phyloP scores from a whole-genome alignment of 2,113 vertebrate species.

The Tichodroma muraria region DNA sequence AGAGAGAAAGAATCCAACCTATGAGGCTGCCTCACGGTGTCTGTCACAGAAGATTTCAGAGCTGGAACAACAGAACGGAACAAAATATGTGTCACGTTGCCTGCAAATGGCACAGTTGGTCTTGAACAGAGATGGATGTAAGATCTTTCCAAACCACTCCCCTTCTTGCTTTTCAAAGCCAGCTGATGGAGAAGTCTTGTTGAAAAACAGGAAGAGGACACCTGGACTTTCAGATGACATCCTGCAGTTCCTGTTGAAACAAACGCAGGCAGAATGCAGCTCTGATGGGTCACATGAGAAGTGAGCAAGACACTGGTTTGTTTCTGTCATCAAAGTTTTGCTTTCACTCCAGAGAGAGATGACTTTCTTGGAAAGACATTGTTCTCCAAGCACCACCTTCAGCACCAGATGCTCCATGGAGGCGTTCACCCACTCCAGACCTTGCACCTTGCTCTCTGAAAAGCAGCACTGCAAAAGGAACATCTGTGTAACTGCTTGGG shows the following conservation, averaged over 20 bases:
- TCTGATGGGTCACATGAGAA: neutral
- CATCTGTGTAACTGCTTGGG: neutral
- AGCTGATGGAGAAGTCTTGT: neutral
- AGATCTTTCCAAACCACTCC: constrained; percentile 52
- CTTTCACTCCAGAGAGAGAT: neutral
- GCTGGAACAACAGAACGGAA: constrained; percentile 9
- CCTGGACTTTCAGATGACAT: constrained; percentile 75
- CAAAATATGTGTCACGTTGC: constrained; percentile 36
- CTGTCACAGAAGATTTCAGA: constrained; percentile 64
- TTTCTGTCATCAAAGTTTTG: neutral
- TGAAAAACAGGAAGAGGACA: constrained; percentile 9
- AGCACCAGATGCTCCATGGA: neutral
- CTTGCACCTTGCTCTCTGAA: neutral
- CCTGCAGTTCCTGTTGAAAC: constrained; percentile 58
- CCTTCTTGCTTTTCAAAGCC: constrained; percentile 55
- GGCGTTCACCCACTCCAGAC: neutral
- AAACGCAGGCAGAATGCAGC: neutral
- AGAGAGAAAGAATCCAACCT: neutral
- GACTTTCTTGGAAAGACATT: neutral
- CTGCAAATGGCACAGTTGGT: constrained; percentile 72
- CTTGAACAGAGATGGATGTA: constrained; percentile 64
- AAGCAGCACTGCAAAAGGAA: neutral
- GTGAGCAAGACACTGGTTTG: neutral
- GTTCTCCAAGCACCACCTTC: neutral
- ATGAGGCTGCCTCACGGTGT: neutral